Percentiles rank a stretch among this genome's conserved stretches.
phyloP scores from a whole-genome alignment of 2,113 vertebrate species.

The Henicopernis longicauda region DNA sequence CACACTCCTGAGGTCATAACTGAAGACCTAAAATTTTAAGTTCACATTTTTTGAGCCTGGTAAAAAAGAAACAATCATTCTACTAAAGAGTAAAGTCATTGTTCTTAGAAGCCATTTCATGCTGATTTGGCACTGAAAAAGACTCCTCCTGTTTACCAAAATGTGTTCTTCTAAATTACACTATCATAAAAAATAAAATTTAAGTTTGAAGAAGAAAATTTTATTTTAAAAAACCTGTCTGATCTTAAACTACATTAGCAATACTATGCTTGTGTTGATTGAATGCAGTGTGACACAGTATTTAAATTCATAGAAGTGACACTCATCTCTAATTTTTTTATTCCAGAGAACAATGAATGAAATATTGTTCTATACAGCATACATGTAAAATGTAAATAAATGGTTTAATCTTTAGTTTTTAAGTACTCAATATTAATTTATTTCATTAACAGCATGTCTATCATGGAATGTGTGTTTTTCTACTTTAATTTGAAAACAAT shows the following conservation, averaged over 20 bases:
- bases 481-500: neutral
- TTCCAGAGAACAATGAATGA: neutral
- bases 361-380: neutral
- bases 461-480: neutral
- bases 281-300: neutral
- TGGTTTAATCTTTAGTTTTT: neutral
- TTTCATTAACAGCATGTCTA: neutral
- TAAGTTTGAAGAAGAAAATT: neutral
- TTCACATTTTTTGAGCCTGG: neutral
- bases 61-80: neutral
- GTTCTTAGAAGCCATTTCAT: neutral
- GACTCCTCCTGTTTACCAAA: neutral
- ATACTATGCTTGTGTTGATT: neutral
- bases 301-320: neutral
- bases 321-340: neutral
- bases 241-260: neutral
- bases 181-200: neutral
- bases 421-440: neutral
- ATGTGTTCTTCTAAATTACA: neutral
- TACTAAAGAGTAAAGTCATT: neutral
- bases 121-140: neutral
- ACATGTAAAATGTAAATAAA: neutral
- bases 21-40: neutral
- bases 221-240: neutral
- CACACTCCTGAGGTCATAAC: neutral